Evolutionary conservation across 2,888 invertebrate species (phyloP).

Genomic region (Microplitis manilae): DNA sequence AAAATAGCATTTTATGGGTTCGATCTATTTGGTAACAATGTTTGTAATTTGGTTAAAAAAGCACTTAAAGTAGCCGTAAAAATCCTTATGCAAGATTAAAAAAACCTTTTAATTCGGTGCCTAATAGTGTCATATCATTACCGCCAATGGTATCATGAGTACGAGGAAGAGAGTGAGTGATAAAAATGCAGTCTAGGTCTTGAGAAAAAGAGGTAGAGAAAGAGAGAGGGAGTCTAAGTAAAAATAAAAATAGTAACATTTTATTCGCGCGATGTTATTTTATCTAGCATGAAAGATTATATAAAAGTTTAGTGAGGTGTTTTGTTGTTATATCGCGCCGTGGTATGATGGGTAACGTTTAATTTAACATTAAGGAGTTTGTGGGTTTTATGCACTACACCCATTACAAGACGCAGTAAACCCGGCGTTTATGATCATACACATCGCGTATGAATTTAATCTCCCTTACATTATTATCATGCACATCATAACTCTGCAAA

Average conservation of each 20-base stretch:
- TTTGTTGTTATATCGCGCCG: not conserved
- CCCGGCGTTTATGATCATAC: conserved; percentile 14
- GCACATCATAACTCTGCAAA: not conserved
- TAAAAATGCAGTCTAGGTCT: not conserved
- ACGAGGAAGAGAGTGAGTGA: not conserved
- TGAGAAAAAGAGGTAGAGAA: conserved; percentile 6
- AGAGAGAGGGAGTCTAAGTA: not conserved
- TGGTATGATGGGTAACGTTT: conserved; percentile 25
- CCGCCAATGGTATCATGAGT: not conserved
- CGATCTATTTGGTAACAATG: not conserved
- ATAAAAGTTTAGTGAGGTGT: not conserved
- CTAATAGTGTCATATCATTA: conserved; percentile 1
- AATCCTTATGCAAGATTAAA: not conserved
- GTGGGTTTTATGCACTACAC: conserved; percentile 7
- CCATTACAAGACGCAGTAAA: conserved; percentile 1
- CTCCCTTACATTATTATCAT: not conserved
- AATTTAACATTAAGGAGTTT: conserved; percentile 27
- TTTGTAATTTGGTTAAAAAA: not conserved
- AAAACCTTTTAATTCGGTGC: not conserved
- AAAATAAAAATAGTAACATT: conserved; percentile 3
- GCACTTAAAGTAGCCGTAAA: not conserved
- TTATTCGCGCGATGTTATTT: conserved; percentile 2
- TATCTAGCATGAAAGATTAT: not conserved
- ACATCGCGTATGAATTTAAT: conserved; percentile 3
- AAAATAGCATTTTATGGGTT: not conserved